Evolutionary conservation across 2,888 invertebrate genomes (phyloP).

Genomic region (Danaus chrysippus): DNA sequence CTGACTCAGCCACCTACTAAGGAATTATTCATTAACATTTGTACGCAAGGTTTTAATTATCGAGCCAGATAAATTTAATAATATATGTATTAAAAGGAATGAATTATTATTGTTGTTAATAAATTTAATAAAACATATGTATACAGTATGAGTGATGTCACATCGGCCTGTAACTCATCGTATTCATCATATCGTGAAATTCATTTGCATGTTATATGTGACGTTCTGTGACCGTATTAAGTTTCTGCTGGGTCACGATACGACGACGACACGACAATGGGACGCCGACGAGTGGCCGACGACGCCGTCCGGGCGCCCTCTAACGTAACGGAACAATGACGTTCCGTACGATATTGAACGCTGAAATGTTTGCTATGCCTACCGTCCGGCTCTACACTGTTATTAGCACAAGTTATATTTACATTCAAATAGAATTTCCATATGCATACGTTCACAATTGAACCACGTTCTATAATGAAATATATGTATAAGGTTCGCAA

Average conservation of each 20-base stretch:
- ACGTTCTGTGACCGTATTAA: conserved; percentile 28
- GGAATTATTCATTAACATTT: too few species aligned
- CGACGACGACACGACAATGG: conserved; percentile 25
- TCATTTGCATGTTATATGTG: conserved; percentile 64
- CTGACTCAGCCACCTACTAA: too few species aligned
- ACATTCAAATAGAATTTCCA: neutral
- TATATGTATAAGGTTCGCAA: too few species aligned
- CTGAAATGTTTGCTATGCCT: conserved; percentile 24
- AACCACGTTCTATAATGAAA: too few species aligned
- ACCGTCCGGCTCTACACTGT: conserved; percentile 15
- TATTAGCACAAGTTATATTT: conserved; percentile 18
- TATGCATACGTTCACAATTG: too few species aligned
- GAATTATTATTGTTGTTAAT: too few species aligned
- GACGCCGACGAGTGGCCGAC: conserved; percentile 24
- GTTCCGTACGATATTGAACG: conserved; percentile 29
- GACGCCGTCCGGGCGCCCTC: conserved; percentile 25
- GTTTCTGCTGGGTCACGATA: conserved; percentile 9
- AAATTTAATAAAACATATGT: too few species aligned
- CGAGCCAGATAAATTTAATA: neutral
- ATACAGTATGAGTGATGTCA: conserved; percentile 16
- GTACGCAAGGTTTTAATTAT: too few species aligned
- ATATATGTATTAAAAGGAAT: conserved; percentile 32
- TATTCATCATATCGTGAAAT: conserved; percentile 64
- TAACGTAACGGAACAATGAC: conserved; percentile 25
- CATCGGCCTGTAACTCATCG: conserved; percentile 42